phyloP scores from a whole-genome alignment of 2,888 invertebrate genomes.

The Didymodactylos carnosus region DNA sequence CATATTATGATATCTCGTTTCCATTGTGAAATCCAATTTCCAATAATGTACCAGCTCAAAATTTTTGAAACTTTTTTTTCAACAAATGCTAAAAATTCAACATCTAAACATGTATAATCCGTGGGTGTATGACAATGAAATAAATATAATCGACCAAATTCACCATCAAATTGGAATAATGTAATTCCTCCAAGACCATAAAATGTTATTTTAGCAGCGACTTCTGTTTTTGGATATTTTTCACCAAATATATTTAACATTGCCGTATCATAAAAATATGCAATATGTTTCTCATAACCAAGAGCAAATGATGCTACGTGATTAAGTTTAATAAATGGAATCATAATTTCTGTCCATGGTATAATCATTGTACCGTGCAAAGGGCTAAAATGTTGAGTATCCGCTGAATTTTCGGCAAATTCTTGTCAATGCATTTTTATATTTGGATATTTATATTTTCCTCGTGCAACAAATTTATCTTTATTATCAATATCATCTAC shows the following conservation, averaged over 20 bases:
- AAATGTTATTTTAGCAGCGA: neutral
- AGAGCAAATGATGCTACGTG: neutral
- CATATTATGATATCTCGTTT: constrained; percentile 56
- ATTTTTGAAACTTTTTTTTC: neutral
- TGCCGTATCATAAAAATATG: neutral
- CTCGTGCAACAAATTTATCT: neutral
- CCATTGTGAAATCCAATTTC: constrained; percentile 1
- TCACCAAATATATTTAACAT: neutral
- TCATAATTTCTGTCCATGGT: neutral
- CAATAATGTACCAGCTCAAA: neutral
- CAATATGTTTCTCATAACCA: neutral
- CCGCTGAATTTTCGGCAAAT: neutral
- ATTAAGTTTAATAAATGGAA: neutral
- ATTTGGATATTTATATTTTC: neutral
- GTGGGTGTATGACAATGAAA: neutral
- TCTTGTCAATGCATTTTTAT: neutral
- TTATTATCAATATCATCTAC: neutral
- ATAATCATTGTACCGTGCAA: neutral
- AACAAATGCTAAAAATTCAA: neutral
- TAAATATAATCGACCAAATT: neutral
- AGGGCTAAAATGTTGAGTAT: neutral
- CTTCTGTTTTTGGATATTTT: neutral
- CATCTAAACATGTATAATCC: neutral
- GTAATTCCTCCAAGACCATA: neutral
- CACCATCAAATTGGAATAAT: neutral